Conservation (phyloP, 2,888 invertebrate genomes). For the Sarcophaga caerulescens region DNA sequence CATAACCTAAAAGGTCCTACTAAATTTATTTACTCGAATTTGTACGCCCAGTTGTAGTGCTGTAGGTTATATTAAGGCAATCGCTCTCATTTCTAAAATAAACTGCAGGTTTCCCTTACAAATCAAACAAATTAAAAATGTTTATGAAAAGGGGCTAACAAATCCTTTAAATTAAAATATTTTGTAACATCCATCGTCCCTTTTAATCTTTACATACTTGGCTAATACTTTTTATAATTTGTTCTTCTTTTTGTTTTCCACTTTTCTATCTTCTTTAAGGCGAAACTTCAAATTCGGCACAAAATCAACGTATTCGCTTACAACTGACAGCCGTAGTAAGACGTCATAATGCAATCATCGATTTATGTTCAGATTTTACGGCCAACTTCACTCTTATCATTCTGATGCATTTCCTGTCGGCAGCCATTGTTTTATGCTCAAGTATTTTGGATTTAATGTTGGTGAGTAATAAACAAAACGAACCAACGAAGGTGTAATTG, state of each 20-base stretch:
- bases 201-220: background rate
- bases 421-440: slow-evolving; percentile 78
- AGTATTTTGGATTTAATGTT: slow-evolving; percentile 79
- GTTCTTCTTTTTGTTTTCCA: background rate
- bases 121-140: too few species aligned
- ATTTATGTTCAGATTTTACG: slow-evolving; percentile 77
- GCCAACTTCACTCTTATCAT: slow-evolving; percentile 77
- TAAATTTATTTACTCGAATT: too few species aligned
- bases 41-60: too few species aligned
- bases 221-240: background rate
- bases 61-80: too few species aligned
- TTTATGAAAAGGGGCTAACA: too few species aligned
- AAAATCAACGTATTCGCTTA: slow-evolving; percentile 72
- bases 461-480: slow-evolving; percentile 71
- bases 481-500: background rate
- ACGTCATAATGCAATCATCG: slow-evolving; percentile 78
- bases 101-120: too few species aligned
- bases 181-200: too few species aligned
- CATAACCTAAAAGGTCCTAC: too few species aligned
- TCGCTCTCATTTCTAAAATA: too few species aligned
- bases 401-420: slow-evolving; percentile 79
- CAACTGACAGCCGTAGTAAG: slow-evolving; percentile 73
- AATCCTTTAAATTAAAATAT: too few species aligned
- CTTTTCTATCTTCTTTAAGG: slow-evolving; percentile 15
- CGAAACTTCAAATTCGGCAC: slow-evolving; percentile 67